Base-by-base conservation (phyloP, 2,888 invertebrate species). In the Parasteatoda lunata region DNA sequence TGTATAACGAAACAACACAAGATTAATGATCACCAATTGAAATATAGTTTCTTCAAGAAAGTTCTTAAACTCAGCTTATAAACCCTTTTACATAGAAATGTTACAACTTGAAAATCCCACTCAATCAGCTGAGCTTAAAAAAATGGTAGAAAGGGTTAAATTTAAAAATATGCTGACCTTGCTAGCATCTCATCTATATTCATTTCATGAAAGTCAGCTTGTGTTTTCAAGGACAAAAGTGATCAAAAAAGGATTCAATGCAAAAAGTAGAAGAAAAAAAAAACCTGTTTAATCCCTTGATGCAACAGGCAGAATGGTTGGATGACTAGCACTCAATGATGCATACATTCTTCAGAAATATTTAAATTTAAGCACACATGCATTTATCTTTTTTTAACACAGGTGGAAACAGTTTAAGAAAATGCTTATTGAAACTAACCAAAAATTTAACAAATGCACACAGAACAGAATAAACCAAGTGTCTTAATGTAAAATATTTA, bases 111-210 rank as follows among this genome's bases (percentile, higher is more conserved):
- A 54, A 54, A 54, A 54, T 54, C 54, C 54, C 54, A 8, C 13
- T 54, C 54, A 11, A 54, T 13, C 54, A 54, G 54, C 54, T 13
- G 13, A 54, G 54, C 9, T 11, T 54, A 11, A 54, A 54, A n/a
- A 13, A 13, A 54, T 11, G 54, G 54, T 54, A 69, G 7, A 52
- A 75, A 76, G 66, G 9, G 59, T 59, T 13, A 68, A 30, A 30
- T 30, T 30, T 30, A 30, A 30, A 30, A 30, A 73, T 73, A 65
- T 73, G 49, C 1, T 65, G 68, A 78, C 84, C 78, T 84, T 84
- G 83, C 66, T 49, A 47, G 68, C 13, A 54, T 71, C 71, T 84
- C 78, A 84, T 84, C 66, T 66, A 78, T 77, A 84, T 84, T 72
- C 84, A 59, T 52, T 9, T 52, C 84, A 84, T 73, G 73, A 54